Percentiles rank a stretch among this genome's conserved stretches.
These are phyloP conservation scores for Linepithema humile DNA, from an alignment of 1,140 invertebrate genomes.

Conservation along the genomic window DNA sequence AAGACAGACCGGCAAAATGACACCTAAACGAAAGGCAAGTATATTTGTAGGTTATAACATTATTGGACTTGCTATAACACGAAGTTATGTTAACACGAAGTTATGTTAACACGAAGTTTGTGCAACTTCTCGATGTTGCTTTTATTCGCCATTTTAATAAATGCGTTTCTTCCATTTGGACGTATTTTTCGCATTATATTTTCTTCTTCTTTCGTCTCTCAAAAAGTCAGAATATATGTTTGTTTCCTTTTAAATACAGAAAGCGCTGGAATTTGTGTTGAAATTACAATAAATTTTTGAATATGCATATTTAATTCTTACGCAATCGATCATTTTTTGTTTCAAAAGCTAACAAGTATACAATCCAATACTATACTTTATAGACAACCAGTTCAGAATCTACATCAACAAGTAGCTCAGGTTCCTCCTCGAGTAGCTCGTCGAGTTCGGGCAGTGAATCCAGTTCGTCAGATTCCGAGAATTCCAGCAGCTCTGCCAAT, in stretches of 20 bases:
- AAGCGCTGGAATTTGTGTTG: too few relatives aligned
- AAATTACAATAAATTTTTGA: background rate
- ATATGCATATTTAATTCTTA: background rate
- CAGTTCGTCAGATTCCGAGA: conserved; percentile 89
- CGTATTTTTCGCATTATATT: background rate
- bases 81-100: too few relatives aligned
- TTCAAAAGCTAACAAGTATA: background rate
- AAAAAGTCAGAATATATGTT: background rate
- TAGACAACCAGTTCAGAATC: conserved; percentile 87
- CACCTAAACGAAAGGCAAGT: conserved; percentile 82
- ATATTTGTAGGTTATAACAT: conserved; percentile 41
- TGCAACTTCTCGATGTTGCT: background rate
- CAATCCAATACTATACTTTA: conserved; percentile 5
- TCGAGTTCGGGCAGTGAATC: conserved; percentile 89
- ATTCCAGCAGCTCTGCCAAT: conserved; percentile 86
- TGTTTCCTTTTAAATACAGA: background rate
- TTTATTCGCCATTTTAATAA: background rate
- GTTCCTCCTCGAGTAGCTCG: conserved; percentile 86
- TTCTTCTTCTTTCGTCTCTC: background rate
- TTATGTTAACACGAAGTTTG: too few relatives aligned
- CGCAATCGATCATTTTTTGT: background rate
- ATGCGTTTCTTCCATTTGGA: background rate
- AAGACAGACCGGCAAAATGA: conserved; percentile 78
- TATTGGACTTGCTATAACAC: background rate
- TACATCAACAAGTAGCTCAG: conserved; percentile 87